Base-by-base conservation (phyloP, 2,113 vertebrate genomes). In the Tyto alba region DNA sequence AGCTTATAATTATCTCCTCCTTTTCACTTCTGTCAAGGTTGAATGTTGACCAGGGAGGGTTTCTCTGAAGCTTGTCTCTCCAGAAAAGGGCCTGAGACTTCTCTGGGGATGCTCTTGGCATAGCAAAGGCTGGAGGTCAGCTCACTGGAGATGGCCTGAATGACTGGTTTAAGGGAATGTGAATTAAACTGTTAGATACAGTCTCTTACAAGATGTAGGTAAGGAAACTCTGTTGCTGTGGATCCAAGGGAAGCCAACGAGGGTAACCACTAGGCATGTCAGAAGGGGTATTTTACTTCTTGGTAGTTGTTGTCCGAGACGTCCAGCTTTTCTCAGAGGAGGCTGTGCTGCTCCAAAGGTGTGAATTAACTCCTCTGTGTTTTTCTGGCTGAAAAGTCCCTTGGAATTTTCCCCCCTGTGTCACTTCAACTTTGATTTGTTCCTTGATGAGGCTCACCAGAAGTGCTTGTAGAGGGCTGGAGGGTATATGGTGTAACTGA, bases 371-470 rank as follows among this genome's bases (percentile, higher is more conserved):
- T 59, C 18, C 11, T 36, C 29, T 69, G 11, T 16, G 6, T 8
- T 53, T 77, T 69, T 77, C 12, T 89, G 36, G 36, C 12, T 73
- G 48, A 62, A 80, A 56, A 74, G 57, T 6, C 3, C 4, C 14
- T 6, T 6, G 13, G 3, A 0, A 5, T 48, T 73, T 55, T 8
- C 4, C 14, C 5, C 8, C 16, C 0, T 15, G 20, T 15, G 26
- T 17, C 55, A 16, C 88, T 85, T 82, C 34, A 92, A 62, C 12
- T 14, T 22, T 30, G 18, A 27, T 50, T 17, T 13, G 2, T 50
- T 72, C 16, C 34, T 22, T 50, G 34, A 34, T 17, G 67, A 71
- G 19, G 7, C 4, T 53, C 18, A 71, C 13, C 45, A 16, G 8
- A 21, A 38, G 8, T 1, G 2, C n/a, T 40, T 72, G 10, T 16